Percentiles rank a stretch among this genome's conserved stretches.
Evolutionary conservation across 2,888 invertebrate genomes (phyloP).

Genomic region (Maniola hyperantus): DNA sequence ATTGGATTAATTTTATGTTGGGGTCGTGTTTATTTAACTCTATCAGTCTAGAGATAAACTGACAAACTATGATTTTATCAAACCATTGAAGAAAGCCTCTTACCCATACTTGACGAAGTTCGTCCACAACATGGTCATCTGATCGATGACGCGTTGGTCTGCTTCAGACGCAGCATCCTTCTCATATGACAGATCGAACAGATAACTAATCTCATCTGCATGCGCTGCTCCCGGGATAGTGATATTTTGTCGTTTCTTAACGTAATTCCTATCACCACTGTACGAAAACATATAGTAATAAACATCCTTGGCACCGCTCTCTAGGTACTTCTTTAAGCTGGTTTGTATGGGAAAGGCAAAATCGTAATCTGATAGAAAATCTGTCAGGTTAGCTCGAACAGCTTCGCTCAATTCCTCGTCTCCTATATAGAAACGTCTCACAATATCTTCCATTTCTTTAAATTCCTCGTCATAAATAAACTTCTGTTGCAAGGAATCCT

Average conservation of each 20-base stretch:
- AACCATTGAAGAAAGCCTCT: background rate
- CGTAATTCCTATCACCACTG: conserved; percentile 46
- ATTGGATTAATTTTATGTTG: no score
- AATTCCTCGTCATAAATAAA: conserved; percentile 38
- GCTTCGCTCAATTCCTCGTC: conserved; percentile 32
- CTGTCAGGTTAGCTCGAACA: conserved; percentile 42
- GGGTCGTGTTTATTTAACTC: no score
- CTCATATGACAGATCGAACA: conserved; percentile 49
- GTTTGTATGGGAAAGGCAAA: conserved; percentile 53
- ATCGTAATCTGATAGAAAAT: conserved; percentile 55
- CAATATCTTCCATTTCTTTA: conserved; percentile 25
- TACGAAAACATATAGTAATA: conserved; percentile 59
- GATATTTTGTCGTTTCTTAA: conserved; percentile 31
- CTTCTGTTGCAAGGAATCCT: conserved; percentile 19
- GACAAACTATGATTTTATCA: no score
- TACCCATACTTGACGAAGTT: conserved; percentile 62
- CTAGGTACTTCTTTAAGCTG: conserved; percentile 49
- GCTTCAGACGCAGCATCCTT: conserved; percentile 38
- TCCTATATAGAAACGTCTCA: conserved; percentile 37
- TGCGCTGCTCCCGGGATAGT: conserved; percentile 55
- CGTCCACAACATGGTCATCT: conserved; percentile 60
- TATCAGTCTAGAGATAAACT: no score
- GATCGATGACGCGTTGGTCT: conserved; percentile 51
- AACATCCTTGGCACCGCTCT: conserved; percentile 46
- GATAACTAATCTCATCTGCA: conserved; percentile 56